Evolutionary conservation across 2,888 invertebrate species (phyloP).

Genomic region (Thymelicus acteon): DNA sequence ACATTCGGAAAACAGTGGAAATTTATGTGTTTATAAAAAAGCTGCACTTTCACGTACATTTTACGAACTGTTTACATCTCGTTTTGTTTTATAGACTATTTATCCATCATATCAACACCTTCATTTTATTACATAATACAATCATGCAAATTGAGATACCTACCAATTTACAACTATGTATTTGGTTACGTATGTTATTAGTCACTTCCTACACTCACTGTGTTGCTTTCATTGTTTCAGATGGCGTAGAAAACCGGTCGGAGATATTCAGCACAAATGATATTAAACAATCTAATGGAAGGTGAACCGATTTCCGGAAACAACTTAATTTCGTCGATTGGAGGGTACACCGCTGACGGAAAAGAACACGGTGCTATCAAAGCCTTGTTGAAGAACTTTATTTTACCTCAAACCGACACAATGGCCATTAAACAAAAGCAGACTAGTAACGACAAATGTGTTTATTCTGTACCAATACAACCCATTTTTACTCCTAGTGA

Average conservation of each 20-base stretch:
- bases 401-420: conserved; percentile 65
- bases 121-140: conserved; percentile 48
- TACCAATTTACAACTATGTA: conserved; percentile 28
- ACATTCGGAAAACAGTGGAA: conserved; percentile 25
- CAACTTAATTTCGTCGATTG: conserved; percentile 70
- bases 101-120: conserved; percentile 29
- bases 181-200: conserved; percentile 29
- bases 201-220: conserved; percentile 44
- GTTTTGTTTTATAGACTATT: conserved; percentile 33
- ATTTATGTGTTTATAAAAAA: conserved; percentile 22
- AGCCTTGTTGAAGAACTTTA: conserved; percentile 71
- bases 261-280: conserved; percentile 69
- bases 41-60: conserved; percentile 40
- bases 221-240: conserved; percentile 66
- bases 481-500: conserved; percentile 59
- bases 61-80: conserved; percentile 8
- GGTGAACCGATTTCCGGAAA: conserved; percentile 68
- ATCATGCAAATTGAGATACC: conserved; percentile 28
- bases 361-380: conserved; percentile 73
- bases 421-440: conserved; percentile 79
- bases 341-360: conserved; percentile 64
- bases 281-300: conserved; percentile 74
- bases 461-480: conserved; percentile 71
- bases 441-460: conserved; percentile 63
- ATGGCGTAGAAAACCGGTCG: conserved; percentile 74